Evolutionary conservation across 2,888 invertebrate species (phyloP), one percentile per base, ranked within the genome.

Genomic region (Odontothrips loti): DNA sequence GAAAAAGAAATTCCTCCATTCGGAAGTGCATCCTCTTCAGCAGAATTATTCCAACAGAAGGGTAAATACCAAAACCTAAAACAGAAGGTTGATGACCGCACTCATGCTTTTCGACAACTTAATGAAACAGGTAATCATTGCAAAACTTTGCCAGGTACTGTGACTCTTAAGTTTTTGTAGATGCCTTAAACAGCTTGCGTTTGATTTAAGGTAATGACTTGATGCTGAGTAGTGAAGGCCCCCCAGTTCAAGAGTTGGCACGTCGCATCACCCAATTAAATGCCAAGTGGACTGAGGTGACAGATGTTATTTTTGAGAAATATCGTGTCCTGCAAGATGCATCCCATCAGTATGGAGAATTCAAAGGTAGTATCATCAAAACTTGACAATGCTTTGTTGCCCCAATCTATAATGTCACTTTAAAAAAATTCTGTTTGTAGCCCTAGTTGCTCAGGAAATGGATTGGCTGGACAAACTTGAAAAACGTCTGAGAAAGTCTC

Each of bases 391-490:
- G 15, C 34, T 79, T 80, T 80, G 0, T 83, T 58, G 12, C 58
- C 58, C 58, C 58, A 9, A 17, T 43, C 34, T 43, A 6, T 43
- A 4, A 4, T 43, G 34, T 43, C 2, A 43, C 3, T 43, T 43
- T 43, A 43, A 58, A 58, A 43, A 23, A 23, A 79, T 79, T 79
- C n/a, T n/a, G n/a, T 81, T 82, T 88, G 89, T 92, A 89, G 94
- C 93, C 83, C 89, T 94, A 86, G 90, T 95, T 83, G 93, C 94
- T 84, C 93, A 93, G 86, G 94, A 94, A 88, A 91, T 90, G 82
- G 93, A 93, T 47, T 96, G 95, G 91, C 89, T 96, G 85, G 94
- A 94, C 86, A 92, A 93, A 83, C 89, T 96, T 85, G 93, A 94
- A 86, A 93, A 93, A 82, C 92, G 94, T 83, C 89, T 96, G 84